Percentiles rank a stretch among this genome's conserved stretches.
phyloP scores from a whole-genome alignment of 2,113 vertebrate genomes.

The Pelecanoides urinatrix region DNA sequence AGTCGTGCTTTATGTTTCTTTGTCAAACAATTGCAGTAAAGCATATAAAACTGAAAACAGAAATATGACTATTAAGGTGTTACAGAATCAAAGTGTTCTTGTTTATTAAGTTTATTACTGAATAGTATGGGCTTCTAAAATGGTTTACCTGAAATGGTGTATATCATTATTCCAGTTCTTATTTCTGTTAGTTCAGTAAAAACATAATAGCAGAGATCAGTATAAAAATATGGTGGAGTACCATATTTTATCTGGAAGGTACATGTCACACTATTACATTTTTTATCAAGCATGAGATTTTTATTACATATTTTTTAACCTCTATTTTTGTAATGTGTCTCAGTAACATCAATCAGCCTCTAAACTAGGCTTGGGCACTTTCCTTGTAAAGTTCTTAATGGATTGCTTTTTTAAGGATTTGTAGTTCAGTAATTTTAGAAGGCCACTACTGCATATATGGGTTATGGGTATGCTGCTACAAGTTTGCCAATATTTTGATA shows the following conservation, averaged over 20 bases:
- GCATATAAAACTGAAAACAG: not conserved
- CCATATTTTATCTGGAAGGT: constrained; percentile 18
- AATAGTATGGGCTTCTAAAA: not conserved
- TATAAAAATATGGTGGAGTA: not conserved
- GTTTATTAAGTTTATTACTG: not conserved
- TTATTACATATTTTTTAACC: constrained; percentile 30
- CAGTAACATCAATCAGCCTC: constrained; percentile 53
- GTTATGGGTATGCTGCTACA: not conserved
- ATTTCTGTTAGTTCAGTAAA: constrained; percentile 32
- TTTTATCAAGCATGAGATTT: constrained; percentile 28
- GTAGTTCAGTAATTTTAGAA: constrained; percentile 48
- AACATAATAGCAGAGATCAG: not conserved
- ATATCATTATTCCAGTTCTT: not conserved
- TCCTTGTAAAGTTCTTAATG: constrained; percentile 66
- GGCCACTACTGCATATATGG: not conserved
- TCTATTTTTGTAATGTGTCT: constrained; percentile 54
- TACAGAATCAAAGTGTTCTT: not conserved
- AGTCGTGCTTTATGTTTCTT: not conserved
- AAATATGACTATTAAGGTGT: not conserved
- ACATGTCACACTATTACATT: not conserved
- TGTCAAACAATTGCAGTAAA: not conserved
- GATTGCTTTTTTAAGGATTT: constrained; percentile 59
- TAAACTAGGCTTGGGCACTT: constrained; percentile 67
- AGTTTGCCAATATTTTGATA: constrained; percentile 16
- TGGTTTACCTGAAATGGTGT: constrained; percentile 4